Evolutionary conservation across 2,888 invertebrate genomes (phyloP).

Genomic region (Bombyx huttoni): DNA sequence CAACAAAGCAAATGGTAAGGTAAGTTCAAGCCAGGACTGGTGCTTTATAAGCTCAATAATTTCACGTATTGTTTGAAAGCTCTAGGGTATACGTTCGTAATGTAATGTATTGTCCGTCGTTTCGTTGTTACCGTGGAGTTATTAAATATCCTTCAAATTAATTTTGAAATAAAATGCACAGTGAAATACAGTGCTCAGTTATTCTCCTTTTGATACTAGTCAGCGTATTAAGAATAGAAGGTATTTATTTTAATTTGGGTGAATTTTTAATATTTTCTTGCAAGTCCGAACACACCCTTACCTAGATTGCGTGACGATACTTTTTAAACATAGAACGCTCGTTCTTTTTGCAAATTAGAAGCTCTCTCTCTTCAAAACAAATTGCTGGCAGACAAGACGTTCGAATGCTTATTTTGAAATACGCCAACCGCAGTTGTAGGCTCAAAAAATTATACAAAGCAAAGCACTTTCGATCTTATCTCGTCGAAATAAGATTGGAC

Average conservation of each 20-base stretch:
- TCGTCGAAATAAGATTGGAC: conserved; percentile 9
- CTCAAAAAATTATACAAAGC: conserved; percentile 8
- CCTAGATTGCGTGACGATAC: conserved; percentile 58
- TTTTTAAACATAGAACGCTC: conserved; percentile 63
- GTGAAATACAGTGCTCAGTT: too few species aligned
- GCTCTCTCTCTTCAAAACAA: conserved; percentile 69
- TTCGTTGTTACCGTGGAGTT: too few species aligned
- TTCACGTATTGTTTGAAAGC: too few species aligned
- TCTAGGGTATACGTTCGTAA: too few species aligned
- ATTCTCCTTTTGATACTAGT: too few species aligned
- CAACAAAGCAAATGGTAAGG: too few species aligned
- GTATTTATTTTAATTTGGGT: neutral
- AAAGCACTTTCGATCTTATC: conserved; percentile 14
- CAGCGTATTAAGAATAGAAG: too few species aligned
- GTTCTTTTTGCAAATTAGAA: conserved; percentile 69
- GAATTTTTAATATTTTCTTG: neutral
- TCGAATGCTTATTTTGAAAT: conserved; percentile 56
- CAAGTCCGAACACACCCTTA: conserved; percentile 21
- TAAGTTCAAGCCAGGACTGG: too few species aligned
- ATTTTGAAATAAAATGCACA: too few species aligned
- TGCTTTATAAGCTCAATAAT: too few species aligned
- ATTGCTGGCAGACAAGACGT: conserved; percentile 69
- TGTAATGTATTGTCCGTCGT: too few species aligned
- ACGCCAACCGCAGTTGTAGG: conserved; percentile 33
- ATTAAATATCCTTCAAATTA: too few species aligned